A percentile compares a stretch with the other conserved stretches of the same genome.
Evolutionary conservation across 2,113 vertebrate species (phyloP).

Genomic region (Miniopterus natalensis): DNA sequence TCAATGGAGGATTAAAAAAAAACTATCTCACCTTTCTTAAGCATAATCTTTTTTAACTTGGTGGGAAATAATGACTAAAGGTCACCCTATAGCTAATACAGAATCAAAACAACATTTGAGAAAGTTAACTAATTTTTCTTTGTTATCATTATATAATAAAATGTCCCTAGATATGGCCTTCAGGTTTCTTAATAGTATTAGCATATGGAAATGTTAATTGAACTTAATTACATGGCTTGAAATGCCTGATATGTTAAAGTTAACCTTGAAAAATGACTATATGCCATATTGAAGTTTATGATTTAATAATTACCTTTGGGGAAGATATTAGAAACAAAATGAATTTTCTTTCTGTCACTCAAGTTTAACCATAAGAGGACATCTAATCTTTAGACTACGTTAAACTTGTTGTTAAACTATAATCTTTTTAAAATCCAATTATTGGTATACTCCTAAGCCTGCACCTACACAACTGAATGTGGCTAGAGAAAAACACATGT

Average conservation of each 20-base stretch:
- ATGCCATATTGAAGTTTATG: neutral
- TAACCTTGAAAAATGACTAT: neutral
- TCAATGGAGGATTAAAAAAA: neutral
- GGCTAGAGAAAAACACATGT: neutral
- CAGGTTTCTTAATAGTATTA: neutral
- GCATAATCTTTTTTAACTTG: conserved; percentile 40
- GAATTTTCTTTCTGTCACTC: neutral
- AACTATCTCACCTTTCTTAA: conserved; percentile 23
- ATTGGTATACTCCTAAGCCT: neutral
- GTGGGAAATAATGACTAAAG: neutral
- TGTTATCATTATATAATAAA: neutral
- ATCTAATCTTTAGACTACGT: conserved; percentile 2
- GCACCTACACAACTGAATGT: neutral
- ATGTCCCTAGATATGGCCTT: neutral
- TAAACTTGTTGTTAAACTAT: neutral
- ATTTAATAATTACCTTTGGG: neutral
- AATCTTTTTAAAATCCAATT: neutral
- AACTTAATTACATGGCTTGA: conserved; percentile 28
- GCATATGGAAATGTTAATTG: conserved; percentile 12
- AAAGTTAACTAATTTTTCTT: neutral
- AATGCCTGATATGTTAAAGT: neutral
- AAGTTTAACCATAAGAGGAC: neutral
- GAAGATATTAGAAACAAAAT: neutral
- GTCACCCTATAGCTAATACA: neutral
- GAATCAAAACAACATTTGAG: neutral